phyloP scores from a whole-genome alignment of 92 coral and sea anemone species.

The Porites divaricata region DNA sequence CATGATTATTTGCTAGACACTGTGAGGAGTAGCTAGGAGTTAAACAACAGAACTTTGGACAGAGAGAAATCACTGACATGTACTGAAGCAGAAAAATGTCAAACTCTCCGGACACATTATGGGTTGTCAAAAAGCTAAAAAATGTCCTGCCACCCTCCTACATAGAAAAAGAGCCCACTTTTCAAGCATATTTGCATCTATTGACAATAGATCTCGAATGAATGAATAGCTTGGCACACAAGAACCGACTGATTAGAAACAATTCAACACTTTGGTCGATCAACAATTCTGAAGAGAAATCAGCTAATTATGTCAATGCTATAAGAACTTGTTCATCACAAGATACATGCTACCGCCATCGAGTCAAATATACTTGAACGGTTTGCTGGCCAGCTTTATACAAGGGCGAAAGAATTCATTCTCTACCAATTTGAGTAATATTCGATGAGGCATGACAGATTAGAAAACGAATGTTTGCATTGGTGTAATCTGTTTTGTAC shows the following conservation, averaged over 20 bases:
- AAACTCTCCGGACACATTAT: slow-evolving; percentile 2
- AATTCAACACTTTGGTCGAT: slow-evolving; percentile 33
- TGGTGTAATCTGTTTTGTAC: slow-evolving; percentile 49
- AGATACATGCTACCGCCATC: neutral
- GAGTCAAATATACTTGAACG: neutral
- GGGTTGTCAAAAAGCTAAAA: slow-evolving; percentile 17
- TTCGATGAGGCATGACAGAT: slow-evolving; percentile 47
- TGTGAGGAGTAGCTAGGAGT: neutral
- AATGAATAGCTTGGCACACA: slow-evolving; percentile 36
- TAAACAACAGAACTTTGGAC: slow-evolving; percentile 8
- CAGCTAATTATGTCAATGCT: slow-evolving; percentile 8
- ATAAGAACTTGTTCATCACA: neutral
- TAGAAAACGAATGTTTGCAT: slow-evolving; percentile 46
- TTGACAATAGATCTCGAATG: slow-evolving; percentile 46
- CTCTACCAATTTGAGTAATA: neutral
- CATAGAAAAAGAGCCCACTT: slow-evolving; percentile 22
- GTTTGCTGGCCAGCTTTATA: neutral
- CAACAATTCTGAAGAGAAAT: slow-evolving; percentile 18
- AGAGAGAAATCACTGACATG: neutral
- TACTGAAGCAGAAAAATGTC: slow-evolving; percentile 10
- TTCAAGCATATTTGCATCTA: slow-evolving; percentile 46
- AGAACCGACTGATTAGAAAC: slow-evolving; percentile 31
- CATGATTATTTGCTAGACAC: neutral
- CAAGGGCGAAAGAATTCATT: neutral
- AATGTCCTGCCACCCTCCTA: slow-evolving; percentile 32